phyloP scores from a whole-genome alignment of 2,113 vertebrate genomes.

The Cacatua alba region DNA sequence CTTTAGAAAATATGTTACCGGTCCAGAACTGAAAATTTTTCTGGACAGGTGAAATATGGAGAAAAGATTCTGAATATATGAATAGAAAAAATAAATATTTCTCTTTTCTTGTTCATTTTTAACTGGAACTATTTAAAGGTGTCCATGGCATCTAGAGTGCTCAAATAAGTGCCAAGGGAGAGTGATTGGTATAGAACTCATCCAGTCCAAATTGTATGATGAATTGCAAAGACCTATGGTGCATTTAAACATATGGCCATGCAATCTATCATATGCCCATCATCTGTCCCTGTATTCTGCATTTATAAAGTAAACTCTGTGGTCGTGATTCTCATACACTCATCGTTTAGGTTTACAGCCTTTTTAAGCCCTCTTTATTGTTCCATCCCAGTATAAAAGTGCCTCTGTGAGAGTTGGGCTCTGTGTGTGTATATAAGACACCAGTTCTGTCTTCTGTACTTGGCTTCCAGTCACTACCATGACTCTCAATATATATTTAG shows the following conservation, averaged over 20 bases:
- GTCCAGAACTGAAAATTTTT: background rate
- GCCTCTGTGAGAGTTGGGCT: background rate
- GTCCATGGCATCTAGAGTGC: background rate
- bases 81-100: background rate
- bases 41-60: background rate
- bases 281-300: background rate
- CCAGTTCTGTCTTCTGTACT: background rate
- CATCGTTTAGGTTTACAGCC: background rate
- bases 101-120: background rate
- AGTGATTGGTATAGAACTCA: background rate
- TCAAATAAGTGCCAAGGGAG: background rate
- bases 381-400: background rate
- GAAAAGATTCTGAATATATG: background rate
- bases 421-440: background rate
- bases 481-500: conserved; percentile 62
- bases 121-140: background rate
- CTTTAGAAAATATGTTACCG: background rate
- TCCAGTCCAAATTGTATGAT: background rate
- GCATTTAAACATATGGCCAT: background rate
- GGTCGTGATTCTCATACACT: background rate
- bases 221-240: background rate
- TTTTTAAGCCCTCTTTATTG: background rate
- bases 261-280: background rate
- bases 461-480: conserved; percentile 18
- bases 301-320: background rate